Conservation (phyloP, 2,797 vertebrate genomes). For the Urocyon cinereoargenteus region DNA sequence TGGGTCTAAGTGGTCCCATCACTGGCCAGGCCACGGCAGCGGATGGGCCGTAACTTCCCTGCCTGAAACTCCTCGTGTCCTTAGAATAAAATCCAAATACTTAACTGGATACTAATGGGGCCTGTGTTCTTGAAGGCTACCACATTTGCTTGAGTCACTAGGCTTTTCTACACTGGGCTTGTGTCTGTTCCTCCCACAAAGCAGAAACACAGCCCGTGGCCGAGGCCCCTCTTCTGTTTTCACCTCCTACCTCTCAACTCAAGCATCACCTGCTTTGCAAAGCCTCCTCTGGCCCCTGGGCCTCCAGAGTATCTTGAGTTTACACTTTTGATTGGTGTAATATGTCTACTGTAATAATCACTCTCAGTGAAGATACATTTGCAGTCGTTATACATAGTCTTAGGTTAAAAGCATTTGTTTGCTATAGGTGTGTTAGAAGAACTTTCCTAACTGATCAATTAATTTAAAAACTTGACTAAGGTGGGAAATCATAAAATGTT, state of each 20-base stretch:
- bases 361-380: fast-evolving
- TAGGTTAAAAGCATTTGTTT: neutral
- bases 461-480: neutral
- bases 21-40: fast-evolving
- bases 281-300: neutral
- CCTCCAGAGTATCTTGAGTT: neutral
- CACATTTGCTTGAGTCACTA: fast-evolving
- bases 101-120: fast-evolving
- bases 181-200: fast-evolving
- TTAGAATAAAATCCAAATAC: neutral
- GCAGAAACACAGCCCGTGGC: fast-evolving
- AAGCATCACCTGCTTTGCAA: neutral
- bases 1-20: neutral
- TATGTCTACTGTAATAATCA: fast-evolving
- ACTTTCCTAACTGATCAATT: neutral
- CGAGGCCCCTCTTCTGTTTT: neutral
- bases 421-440: neutral
- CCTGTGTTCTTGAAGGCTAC: fast-evolving
- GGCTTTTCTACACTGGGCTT: too few relatives aligned
- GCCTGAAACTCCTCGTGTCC: neutral
- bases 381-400: neutral
- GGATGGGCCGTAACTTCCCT: too few relatives aligned
- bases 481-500: neutral
- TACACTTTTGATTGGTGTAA: neutral
- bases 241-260: neutral